phyloP scores from a whole-genome alignment of 2,113 vertebrate species.

The Rhinogobius similis region DNA sequence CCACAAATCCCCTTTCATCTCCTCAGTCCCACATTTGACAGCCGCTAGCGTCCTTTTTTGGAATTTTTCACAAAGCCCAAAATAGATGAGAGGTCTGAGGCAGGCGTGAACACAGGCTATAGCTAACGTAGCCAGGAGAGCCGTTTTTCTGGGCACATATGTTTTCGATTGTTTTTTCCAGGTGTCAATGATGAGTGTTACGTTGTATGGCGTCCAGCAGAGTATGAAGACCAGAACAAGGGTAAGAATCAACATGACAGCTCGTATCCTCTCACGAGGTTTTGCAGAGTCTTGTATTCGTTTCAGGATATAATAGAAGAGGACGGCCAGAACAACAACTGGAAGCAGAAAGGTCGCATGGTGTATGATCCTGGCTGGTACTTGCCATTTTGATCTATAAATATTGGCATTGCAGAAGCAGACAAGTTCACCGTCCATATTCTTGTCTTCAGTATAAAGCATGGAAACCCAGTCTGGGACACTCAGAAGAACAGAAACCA shows the following conservation, averaged over 20 bases:
- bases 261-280: conserved; percentile 58
- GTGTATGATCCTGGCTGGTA: conserved; percentile 58
- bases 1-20: conserved; percentile 51
- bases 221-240: conserved; percentile 78
- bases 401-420: conserved; percentile 61
- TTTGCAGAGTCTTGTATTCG: conserved; percentile 47
- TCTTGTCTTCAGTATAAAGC: background rate
- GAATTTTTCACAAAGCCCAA: conserved; percentile 78
- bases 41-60: conserved; percentile 59
- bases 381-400: conserved; percentile 26
- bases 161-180: conserved; percentile 15
- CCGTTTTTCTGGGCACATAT: conserved; percentile 34
- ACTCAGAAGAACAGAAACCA: conserved; percentile 70
- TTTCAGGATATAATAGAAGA: conserved; percentile 66
- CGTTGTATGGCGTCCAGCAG: conserved; percentile 85
- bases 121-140: conserved; percentile 62
- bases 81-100: conserved; percentile 83
- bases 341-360: conserved; percentile 78
- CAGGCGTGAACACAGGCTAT: conserved; percentile 82
- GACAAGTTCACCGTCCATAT: background rate
- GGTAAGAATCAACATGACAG: conserved; percentile 62
- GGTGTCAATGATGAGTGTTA: conserved; percentile 77
- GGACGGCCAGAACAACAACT: conserved; percentile 59
- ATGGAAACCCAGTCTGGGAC: conserved; percentile 73
- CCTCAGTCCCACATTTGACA: conserved; percentile 30